Evolutionary conservation across 2,113 vertebrate genomes (phyloP).

Genomic region (Corvus moneduloides): DNA sequence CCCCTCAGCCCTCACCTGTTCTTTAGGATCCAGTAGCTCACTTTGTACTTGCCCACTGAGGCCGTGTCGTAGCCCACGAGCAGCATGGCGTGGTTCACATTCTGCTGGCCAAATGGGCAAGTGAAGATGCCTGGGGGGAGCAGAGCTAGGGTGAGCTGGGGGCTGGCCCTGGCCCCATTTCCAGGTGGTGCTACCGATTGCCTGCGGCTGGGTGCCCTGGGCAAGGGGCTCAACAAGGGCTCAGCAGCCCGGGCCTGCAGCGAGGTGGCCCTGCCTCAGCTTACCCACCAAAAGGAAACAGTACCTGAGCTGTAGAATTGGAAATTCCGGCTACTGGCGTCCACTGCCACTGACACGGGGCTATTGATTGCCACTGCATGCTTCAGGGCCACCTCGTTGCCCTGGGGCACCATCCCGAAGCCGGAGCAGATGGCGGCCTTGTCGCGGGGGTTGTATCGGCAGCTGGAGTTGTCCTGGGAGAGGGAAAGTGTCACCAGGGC

Average conservation of each 20-base stretch:
- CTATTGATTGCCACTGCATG: neutral
- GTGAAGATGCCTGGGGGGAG: conserved; percentile 24
- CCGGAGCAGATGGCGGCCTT: neutral
- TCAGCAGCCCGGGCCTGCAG: neutral
- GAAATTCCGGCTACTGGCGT: neutral
- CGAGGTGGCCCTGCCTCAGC: neutral
- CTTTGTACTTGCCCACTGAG: rapidly evolving
- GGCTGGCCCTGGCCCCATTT: rapidly evolving
- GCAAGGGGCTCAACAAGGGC: neutral
- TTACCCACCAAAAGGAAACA: rapidly evolving
- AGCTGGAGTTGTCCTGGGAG: conserved; percentile 2
- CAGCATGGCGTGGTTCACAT: neutral
- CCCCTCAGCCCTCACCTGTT: neutral
- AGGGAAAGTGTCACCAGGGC: rapidly evolving
- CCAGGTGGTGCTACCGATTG: neutral
- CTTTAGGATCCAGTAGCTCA: conserved; percentile 42
- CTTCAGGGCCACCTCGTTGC: neutral
- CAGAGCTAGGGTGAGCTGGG: neutral
- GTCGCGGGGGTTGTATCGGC: neutral
- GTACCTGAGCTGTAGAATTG: conserved; percentile 36
- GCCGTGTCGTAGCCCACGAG: neutral
- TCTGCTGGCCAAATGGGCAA: neutral
- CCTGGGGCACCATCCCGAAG: neutral
- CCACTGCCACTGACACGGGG: neutral
- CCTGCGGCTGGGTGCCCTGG: neutral